Evolutionary conservation across 1,140 invertebrate genomes (phyloP), one percentile per base, ranked within the genome.

Genomic region (Carposina sasakii): DNA sequence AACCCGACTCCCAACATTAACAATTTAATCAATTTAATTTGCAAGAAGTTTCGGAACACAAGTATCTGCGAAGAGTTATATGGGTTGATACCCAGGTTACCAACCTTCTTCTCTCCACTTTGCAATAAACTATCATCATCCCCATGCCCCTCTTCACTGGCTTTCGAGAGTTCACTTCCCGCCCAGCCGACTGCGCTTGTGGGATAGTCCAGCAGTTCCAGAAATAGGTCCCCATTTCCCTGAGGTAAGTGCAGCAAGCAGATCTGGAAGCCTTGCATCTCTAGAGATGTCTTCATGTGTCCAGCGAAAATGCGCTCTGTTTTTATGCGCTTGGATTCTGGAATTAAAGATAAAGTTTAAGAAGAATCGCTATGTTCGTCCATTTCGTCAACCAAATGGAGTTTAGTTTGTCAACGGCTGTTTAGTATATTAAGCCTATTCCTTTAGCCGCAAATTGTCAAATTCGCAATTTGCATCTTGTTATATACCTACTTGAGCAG

Each of bases 241-340:
- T 85, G 61, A 5, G 76, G 79, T 33, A 93, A 60, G 62, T 90
- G 88, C 12, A 96, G 60, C 10, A 95, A 40, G 19, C 91, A 91
- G 16, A 96, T 85, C 54, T 94, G 93, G 42, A 95, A 79, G 1
- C 94, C 95, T 44, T 89, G 87, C 89, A 94, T 95, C 57, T 96
- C 91, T 39, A 96, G 81, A 0, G 94, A 95, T 2, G 93, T 94
- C 86, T 95, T 92, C 33, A 93, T 82, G 36, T 89, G 79, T 1
- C 93, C 94, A 33, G 87, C 87, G 71, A 91, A 95, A 3, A 91
- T 81, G 42, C 94, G 84, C 48, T 89, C 74, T 2, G 91, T 78
- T 22, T 60, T 69, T 2, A 93, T 85, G 3, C 85, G 73, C 60
- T 84, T 83, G n/a, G 61, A 71, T 54, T 75, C 90, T 91, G 60